Evolutionary conservation across 2,113 vertebrate species (phyloP).

Genomic region (Haplochromis burtoni): DNA sequence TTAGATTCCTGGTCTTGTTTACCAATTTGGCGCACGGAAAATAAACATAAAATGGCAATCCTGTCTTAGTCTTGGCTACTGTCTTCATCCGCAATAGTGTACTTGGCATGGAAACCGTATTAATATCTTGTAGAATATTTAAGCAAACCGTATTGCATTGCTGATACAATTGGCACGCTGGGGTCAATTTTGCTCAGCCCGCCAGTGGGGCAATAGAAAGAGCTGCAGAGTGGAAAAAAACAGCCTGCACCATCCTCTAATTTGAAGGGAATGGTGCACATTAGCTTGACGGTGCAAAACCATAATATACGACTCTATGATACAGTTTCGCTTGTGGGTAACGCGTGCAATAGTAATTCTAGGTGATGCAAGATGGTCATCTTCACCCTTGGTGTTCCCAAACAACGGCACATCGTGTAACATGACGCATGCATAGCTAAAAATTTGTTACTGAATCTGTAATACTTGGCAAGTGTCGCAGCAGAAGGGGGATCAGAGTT

Average conservation of each 20-base stretch:
- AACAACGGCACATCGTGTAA: constrained; percentile 1
- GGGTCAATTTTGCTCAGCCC: not conserved
- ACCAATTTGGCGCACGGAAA: not conserved
- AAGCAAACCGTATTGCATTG: not conserved
- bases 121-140: not conserved
- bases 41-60: constrained; percentile 11
- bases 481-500: not conserved
- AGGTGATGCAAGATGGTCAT: constrained; percentile 28
- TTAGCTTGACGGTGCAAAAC: not conserved
- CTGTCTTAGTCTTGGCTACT: not conserved
- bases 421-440: constrained; percentile 46
- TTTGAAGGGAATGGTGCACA: not conserved
- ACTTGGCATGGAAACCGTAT: not conserved
- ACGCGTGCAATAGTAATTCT: not conserved
- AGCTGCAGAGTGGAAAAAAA: not conserved
- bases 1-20: constrained; percentile 1
- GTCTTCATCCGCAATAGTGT: not conserved
- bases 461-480: not conserved
- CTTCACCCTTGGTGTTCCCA: not conserved
- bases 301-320: not conserved
- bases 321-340: not conserved
- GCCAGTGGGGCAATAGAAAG: not conserved
- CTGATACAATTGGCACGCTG: not conserved
- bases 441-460: not conserved
- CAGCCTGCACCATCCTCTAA: not conserved